phyloP scores from a whole-genome alignment of 2,888 invertebrate genomes.

The Troides helena region DNA sequence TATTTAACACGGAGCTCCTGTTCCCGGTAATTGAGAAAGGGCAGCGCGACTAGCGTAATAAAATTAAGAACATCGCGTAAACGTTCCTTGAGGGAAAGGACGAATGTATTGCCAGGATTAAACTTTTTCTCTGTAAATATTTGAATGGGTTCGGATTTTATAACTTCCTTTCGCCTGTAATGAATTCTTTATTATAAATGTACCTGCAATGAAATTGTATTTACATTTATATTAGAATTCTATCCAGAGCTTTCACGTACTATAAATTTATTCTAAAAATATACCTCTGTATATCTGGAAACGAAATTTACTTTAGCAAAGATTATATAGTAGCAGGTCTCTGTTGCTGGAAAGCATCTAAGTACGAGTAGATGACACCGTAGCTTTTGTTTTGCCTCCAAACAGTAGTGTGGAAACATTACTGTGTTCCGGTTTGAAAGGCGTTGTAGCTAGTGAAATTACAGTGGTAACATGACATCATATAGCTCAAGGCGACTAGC shows the following conservation, averaged over 20 bases:
- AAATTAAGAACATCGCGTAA: slow-evolving; percentile 14
- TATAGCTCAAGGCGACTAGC: too few species aligned
- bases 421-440: too few species aligned
- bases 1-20: neutral
- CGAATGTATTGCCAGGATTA: slow-evolving; percentile 5
- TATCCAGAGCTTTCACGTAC: neutral
- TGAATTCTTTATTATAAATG: neutral
- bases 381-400: too few species aligned
- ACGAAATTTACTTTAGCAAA: too few species aligned
- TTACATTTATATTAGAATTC: neutral
- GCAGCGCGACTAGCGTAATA: slow-evolving; percentile 7
- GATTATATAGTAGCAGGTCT: too few species aligned
- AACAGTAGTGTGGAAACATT: too few species aligned
- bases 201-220: neutral
- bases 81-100: slow-evolving; percentile 11
- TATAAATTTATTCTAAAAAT: neutral
- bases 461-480: too few species aligned
- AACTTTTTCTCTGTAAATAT: slow-evolving; percentile 11
- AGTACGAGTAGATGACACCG: too few species aligned
- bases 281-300: too few species aligned
- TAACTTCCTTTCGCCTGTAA: neutral
- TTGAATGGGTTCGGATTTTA: slow-evolving; percentile 2
- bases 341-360: too few species aligned
- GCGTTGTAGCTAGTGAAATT: too few species aligned
- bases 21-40: slow-evolving; percentile 7